Evolutionary conservation across 2,113 vertebrate species (phyloP).

Genomic region (Ailuropoda melanoleuca): DNA sequence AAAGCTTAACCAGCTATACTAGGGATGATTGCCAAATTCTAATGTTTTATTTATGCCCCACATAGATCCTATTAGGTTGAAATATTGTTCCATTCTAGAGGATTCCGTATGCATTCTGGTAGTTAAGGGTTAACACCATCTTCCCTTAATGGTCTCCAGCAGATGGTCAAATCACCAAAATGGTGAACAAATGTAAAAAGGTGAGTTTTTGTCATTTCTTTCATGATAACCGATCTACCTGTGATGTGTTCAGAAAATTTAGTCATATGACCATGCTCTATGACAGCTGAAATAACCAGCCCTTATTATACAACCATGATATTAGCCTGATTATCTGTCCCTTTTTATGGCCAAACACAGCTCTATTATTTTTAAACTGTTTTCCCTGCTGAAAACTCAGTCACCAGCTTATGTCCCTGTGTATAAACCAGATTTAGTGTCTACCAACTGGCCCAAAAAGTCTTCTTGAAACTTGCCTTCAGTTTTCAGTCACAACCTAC

Average conservation of each 20-base stretch:
- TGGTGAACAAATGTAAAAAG: background rate
- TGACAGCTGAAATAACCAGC: background rate
- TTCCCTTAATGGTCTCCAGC: background rate
- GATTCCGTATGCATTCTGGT: background rate
- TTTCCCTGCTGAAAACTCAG: background rate
- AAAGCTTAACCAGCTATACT: background rate
- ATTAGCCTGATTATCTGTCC: background rate
- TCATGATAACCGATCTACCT: background rate
- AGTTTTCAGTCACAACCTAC: background rate
- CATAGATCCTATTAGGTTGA: background rate
- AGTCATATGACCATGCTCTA: background rate
- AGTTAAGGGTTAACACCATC: background rate
- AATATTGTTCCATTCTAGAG: background rate
- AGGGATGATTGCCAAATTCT: rapidly evolving
- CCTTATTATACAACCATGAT: background rate
- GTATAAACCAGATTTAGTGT: background rate
- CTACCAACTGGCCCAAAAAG: background rate
- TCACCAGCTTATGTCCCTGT: background rate
- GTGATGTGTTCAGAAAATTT: background rate
- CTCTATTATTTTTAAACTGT: background rate
- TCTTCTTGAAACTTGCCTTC: background rate
- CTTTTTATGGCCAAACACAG: background rate
- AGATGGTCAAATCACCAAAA: background rate
- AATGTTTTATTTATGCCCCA: background rate
- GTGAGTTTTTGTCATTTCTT: background rate